Base-by-base conservation (phyloP, 37 sponge, comb jelly and placozoan species). In the Halisarca cf. caerulea region DNA sequence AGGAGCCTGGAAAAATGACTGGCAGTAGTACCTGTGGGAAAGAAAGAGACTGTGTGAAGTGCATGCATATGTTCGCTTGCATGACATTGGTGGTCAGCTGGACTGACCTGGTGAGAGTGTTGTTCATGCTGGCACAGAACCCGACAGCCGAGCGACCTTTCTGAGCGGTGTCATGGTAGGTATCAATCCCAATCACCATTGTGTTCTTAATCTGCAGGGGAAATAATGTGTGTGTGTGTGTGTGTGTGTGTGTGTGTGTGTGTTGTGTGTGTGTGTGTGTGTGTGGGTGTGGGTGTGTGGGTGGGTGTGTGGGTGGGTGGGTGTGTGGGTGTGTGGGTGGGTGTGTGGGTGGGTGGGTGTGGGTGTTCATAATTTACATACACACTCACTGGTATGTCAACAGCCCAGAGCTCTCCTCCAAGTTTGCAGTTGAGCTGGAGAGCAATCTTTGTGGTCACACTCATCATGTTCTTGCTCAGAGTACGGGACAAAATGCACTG, bases 161-260 rank as follows among this genome's bases (percentile, higher is more conserved):
- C 30, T 72, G 51, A 0, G 92, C 80, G 23, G 96, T 86, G 87
- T 98, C 98, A 74, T 98, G 98, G 84, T 98, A 98, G 36, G 92
- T 88, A 62, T 98, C 98, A 69, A 98, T 90, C 17, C 98, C 98
- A 74, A 98, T 74, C 30, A 95, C 92, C 98, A 98, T 98, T 45
- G 85, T 32, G 37, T 91, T 91, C 89, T 98, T 93, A 81, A 98
- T 54, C 86, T 94, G 85, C 4, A 59, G 2, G 24, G 36, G 42
- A 53, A 34, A 25, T 30, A 53, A n/a, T n/a, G n/a, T n/a, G n/a
- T n/a, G n/a, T n/a, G n/a, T n/a, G n/a, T n/a, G n/a, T n/a, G n/a
- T n/a, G n/a, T n/a, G n/a, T n/a, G n/a, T n/a, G n/a, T n/a, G n/a
- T n/a, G n/a, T n/a, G n/a, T n/a, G n/a, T n/a, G n/a, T n/a, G n/a